Evolutionary conservation across 2,113 vertebrate genomes (phyloP), one percentile per base, ranked within the genome.

Genomic region (Hypomesus transpacificus): DNA sequence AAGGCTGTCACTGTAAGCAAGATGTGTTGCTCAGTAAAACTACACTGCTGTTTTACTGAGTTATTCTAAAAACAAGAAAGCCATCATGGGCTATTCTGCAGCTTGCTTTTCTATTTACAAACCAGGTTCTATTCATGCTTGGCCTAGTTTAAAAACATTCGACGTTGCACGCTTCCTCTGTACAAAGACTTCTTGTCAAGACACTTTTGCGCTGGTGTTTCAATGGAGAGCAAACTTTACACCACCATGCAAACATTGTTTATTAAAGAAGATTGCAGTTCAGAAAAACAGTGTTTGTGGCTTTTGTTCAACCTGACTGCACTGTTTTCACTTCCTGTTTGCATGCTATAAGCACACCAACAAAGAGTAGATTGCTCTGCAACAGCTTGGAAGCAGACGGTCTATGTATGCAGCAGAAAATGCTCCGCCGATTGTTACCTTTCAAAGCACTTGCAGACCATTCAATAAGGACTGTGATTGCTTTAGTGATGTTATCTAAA

Each of bases 291-390:
- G 68, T 69, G 64, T 18, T 46, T 26, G 21, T 52, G 24, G 50
- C 67, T 73, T 86, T 84, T 83, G 76, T 81, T 70, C 65, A 67
- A 64, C 58, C 66, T 24, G 58, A 77, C 60, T 82, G 80, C 80
- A 68, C 66, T n/a, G 65, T 80, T 87, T 82, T 87, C 75, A 78
- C 80, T 89, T 89, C 88, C 82, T 85, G 82, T 87, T 88, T 82
- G 78, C 57, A 59, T 68, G 65, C 56, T 39, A 63, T 75, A 75
- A n/a, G 18, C 71, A 75, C 21, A 58, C 26, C 4, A 22, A 60
- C 50, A 53, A 51, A 75, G 68, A 20, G n/a, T 18, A 73, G 56
- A 28, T 24, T 73, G 58, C 9, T 4, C 59, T 26, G 59, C 20
- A 24, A 59, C 14, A 73, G 62, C 71, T 75, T 50, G 79, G 69